Evolutionary conservation across 2,113 vertebrate genomes (phyloP), one percentile per base, ranked within the genome.

Genomic region (Ceyx melanurus): DNA sequence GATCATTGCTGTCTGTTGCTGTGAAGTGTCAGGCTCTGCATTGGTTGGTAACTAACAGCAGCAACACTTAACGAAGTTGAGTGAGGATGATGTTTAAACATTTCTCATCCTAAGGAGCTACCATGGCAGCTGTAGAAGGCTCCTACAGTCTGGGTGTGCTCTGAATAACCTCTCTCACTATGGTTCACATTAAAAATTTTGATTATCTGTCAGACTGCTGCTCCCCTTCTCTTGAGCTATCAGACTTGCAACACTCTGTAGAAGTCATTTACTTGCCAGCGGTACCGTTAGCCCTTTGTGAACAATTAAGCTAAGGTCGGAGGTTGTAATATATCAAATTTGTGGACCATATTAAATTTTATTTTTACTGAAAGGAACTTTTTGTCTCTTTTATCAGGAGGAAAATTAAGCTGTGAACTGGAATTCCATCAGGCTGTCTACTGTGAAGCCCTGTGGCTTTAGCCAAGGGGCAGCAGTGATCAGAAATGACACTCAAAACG

Each of bases 361-460:
- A 97, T 96, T 97, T 97, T 97, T 91, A 97, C 94, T 97, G 96
- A 97, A 97, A 97, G 95, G 89, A 95, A 96, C 95, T 97, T 97
- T 97, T 95, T 95, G 96, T 97, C 94, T 96, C 72, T 97, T 96
- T 96, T 96, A 96, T 96, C 96, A 88, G 94, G 96, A 96, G 96
- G 86, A 96, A 96, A 97, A 96, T 97, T 96, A 95, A 95, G 94
- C 93, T 96, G 96, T 96, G 94, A 97, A 96, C 90, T 96, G 91
- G 92, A 97, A 97, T 97, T 97, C 96, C 94, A 95, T 91, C 94
- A 96, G 82, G 57, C 94, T 96, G 95, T 96, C 97, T 96, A 86
- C 94, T 53, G 71, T 35, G 90, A 96, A 97, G 93, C 93, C 95
- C 91, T 16, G 15, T 60, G 94, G 96, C 94, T 96, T 96, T 96